Percentiles rank a stretch among this genome's conserved stretches.
Conservation (phyloP, 2,888 invertebrate genomes). For the Cecidostiba fungosa region DNA sequence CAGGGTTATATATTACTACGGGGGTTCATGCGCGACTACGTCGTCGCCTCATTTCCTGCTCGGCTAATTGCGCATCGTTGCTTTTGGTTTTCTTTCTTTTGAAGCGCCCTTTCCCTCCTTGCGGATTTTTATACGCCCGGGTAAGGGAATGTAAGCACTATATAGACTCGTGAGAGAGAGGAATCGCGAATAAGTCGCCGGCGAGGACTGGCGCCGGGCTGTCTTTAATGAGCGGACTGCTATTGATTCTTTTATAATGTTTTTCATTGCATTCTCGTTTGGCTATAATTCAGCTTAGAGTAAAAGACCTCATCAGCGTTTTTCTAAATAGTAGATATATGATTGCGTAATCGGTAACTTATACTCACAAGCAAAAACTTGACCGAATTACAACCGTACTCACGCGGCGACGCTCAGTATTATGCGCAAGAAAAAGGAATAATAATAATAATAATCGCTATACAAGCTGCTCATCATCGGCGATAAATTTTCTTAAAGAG, state of each 20-base stretch:
- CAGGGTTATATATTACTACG: slow-evolving; percentile 3
- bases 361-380: neutral
- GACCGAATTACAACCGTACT: neutral
- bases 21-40: neutral
- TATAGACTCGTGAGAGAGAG: neutral
- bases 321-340: too few relatives aligned
- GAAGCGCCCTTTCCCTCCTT: neutral
- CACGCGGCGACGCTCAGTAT: neutral
- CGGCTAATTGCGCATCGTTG: slow-evolving; percentile 69
- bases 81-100: slow-evolving; percentile 42
- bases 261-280: neutral
- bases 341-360: neutral
- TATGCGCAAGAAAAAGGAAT: neutral
- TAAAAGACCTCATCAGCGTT: neutral
- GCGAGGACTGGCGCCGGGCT: neutral
- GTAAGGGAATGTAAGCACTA: neutral
- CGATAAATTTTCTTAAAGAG: slow-evolving; percentile 2
- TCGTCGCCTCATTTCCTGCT: slow-evolving; percentile 68
- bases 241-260: neutral
- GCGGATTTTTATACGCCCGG: neutral
- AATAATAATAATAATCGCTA: neutral
- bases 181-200: neutral
- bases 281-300: neutral
- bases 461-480: neutral
- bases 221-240: neutral